Percentiles rank a stretch among this genome's conserved stretches.
Evolutionary conservation across 2,888 invertebrate genomes (phyloP).

Genomic region (Mantis religiosa): DNA sequence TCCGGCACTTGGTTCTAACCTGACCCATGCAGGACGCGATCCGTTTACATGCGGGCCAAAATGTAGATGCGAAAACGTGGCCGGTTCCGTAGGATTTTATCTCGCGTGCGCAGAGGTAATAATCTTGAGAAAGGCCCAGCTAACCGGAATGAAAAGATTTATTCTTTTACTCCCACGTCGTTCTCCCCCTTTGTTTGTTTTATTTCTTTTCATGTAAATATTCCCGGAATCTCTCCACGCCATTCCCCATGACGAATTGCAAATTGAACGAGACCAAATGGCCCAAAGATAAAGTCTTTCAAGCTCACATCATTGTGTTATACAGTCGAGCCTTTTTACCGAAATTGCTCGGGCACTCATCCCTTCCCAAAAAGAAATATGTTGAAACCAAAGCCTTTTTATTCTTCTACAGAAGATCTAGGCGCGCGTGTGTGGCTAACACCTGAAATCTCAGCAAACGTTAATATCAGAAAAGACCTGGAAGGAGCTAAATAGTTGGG

Average conservation of each 20-base stretch:
- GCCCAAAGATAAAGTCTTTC: background rate
- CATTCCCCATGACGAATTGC: background rate
- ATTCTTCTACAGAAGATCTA: too few species aligned
- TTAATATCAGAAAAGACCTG: too few species aligned
- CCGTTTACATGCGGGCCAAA: background rate
- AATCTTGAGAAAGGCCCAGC: slow-evolving; percentile 1
- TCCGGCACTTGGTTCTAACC: background rate
- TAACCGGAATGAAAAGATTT: slow-evolving; percentile 14
- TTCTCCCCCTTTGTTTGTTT: slow-evolving; percentile 16
- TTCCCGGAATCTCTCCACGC: background rate
- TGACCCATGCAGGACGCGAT: background rate
- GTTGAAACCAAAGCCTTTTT: too few species aligned
- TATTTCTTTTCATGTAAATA: slow-evolving; percentile 2
- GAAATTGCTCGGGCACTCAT: too few species aligned
- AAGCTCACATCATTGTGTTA: background rate
- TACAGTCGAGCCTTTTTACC: background rate
- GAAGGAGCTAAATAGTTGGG: too few species aligned
- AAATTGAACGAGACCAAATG: background rate
- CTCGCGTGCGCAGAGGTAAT: slow-evolving; percentile 15
- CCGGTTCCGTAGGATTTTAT: background rate
- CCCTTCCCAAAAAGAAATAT: too few species aligned
- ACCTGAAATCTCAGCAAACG: too few species aligned
- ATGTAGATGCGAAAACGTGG: background rate
- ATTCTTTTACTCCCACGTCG: slow-evolving; percentile 1
- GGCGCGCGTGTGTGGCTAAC: too few species aligned